These are phyloP conservation scores for Orbicella faveolata DNA, from an alignment of 64 coral and sea anemone genomes.

Conservation along the genomic window DNA sequence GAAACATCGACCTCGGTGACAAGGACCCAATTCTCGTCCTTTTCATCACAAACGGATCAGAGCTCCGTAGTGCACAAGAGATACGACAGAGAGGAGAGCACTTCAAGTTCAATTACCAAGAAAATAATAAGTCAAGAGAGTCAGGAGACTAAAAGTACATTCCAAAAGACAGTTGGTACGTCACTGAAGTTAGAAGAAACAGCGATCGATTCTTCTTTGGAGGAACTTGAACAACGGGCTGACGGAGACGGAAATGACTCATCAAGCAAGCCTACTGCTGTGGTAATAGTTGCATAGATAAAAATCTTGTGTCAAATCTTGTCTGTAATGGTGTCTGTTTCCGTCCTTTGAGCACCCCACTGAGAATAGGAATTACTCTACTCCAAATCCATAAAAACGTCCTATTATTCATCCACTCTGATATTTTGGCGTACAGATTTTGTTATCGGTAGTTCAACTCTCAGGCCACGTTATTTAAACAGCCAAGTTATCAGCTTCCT, in stretches of 20 bases:
- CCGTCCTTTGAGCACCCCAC: too few relatives aligned
- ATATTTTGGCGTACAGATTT: too few relatives aligned
- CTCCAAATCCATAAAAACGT: too few relatives aligned
- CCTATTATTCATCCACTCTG: too few relatives aligned
- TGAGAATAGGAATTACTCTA: too few relatives aligned
- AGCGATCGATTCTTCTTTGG: constrained; percentile 31
- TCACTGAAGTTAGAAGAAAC: background rate
- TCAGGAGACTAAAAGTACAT: background rate
- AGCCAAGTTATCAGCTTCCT: too few relatives aligned
- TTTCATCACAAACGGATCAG: background rate
- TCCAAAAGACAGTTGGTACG: background rate
- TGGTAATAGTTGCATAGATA: constrained; percentile 2
- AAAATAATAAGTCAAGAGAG: background rate
- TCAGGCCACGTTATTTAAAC: too few relatives aligned
- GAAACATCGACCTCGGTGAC: background rate
- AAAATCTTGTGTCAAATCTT: too few relatives aligned
- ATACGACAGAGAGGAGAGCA: background rate
- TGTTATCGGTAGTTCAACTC: too few relatives aligned
- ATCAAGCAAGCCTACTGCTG: background rate
- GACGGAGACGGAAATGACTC: background rate
- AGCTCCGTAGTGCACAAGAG: background rate
- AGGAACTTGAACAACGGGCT: background rate
- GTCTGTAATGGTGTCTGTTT: background rate
- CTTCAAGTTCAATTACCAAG: background rate
- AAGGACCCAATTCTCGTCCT: background rate